Conservation (phyloP, 2,797 vertebrate species). For the Urosaurus nigricauda region DNA sequence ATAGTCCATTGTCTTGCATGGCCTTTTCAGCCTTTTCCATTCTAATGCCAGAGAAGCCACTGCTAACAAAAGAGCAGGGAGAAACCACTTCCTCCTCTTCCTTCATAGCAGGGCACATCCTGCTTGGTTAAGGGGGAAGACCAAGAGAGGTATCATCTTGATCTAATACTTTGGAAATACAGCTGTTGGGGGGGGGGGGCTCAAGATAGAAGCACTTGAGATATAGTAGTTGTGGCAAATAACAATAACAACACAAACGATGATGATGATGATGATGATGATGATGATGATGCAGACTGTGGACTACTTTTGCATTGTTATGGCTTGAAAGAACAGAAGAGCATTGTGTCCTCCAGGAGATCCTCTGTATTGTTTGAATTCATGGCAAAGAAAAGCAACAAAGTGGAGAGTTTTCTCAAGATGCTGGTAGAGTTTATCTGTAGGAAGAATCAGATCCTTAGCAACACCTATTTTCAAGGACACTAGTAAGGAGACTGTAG, state of each 20-base stretch:
- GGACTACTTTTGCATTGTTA: conserved; percentile 71
- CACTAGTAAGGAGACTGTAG: background rate
- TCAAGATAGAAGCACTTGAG: conserved; percentile 72
- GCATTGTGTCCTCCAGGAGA: conserved; percentile 71
- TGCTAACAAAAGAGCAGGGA: conserved; percentile 34
- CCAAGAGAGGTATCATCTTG: background rate
- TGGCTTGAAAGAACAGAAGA: conserved; percentile 77
- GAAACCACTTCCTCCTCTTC: conserved; percentile 48
- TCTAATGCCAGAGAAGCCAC: conserved; percentile 10
- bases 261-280: no score
- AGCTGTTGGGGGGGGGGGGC: background rate
- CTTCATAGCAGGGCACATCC: conserved; percentile 1
- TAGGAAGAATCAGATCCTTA: conserved; percentile 47
- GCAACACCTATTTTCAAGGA: background rate
- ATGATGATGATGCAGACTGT: no score
- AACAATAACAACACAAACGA: no score
- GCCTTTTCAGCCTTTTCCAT: conserved; percentile 52
- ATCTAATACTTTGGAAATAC: conserved; percentile 24
- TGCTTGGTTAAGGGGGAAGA: background rate
- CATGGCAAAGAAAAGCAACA: conserved; percentile 57
- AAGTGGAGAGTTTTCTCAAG: conserved; percentile 59
- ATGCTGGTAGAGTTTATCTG: conserved; percentile 59
- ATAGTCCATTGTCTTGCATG: conserved; percentile 57
- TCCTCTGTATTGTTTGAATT: conserved; percentile 72
- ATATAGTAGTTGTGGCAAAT: conserved; percentile 70